phyloP scores from a whole-genome alignment of 1,140 invertebrate species.

The Venustaconcha ellipsiformis region DNA sequence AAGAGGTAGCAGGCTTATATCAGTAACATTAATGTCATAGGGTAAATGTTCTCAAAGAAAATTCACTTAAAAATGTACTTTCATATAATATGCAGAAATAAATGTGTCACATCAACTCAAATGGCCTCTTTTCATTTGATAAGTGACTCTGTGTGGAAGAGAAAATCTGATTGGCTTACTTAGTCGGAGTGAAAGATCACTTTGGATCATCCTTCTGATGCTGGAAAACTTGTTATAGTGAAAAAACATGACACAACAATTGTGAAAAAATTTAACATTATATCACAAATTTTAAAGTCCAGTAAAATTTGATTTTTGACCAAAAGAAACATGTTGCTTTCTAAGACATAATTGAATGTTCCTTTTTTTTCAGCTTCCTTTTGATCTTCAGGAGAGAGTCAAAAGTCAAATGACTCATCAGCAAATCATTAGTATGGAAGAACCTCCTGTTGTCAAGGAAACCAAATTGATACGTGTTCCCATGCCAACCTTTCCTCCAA shows the following conservation, averaged over 20 bases:
- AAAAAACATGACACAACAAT: not conserved
- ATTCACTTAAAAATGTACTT: too few relatives aligned
- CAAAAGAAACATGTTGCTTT: not conserved
- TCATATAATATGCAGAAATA: too few relatives aligned
- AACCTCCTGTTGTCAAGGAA: slow-evolving; percentile 47
- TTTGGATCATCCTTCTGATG: not conserved
- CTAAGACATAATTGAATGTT: not conserved
- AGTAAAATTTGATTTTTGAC: not conserved
- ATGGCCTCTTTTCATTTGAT: too few relatives aligned
- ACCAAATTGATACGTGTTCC: slow-evolving; percentile 82
- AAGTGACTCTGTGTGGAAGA: too few relatives aligned
- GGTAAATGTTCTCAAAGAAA: too few relatives aligned
- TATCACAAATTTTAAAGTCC: not conserved
- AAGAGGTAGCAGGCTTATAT: too few relatives aligned
- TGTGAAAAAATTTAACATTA: not conserved
- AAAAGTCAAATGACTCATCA: slow-evolving; percentile 68
- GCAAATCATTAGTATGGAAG: slow-evolving; percentile 61
- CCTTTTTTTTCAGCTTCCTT: slow-evolving; percentile 81
- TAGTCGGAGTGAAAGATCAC: not conserved
- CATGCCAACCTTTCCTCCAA: slow-evolving; percentile 87
- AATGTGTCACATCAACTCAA: too few relatives aligned
- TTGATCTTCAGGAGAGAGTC: slow-evolving; percentile 91
- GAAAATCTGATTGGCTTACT: not conserved
- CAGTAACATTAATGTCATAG: too few relatives aligned
- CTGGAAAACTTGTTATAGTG: not conserved